Conservation (phyloP, 2,888 invertebrate species). For the Fissipunctia ypsillon region DNA sequence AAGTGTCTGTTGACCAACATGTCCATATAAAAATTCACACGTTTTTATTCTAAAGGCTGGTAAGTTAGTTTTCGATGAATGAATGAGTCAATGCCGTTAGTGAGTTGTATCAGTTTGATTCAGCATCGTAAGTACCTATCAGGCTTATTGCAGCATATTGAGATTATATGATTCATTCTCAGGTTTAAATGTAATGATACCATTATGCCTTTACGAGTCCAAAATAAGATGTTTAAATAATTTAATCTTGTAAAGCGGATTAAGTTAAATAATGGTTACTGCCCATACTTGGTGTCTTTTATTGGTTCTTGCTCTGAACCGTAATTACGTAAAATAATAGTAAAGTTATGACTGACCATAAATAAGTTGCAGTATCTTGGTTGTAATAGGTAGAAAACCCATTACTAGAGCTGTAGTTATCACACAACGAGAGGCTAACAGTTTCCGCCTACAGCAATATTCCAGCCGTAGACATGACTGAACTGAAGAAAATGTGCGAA, state of each 20-base stretch:
- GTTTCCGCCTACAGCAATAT: slow-evolving; percentile 3
- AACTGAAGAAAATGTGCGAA: slow-evolving; percentile 46
- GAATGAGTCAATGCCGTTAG: slow-evolving; percentile 69
- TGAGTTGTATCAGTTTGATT: slow-evolving; percentile 62
- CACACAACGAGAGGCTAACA: slow-evolving; percentile 13
- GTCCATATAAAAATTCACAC: slow-evolving; percentile 46
- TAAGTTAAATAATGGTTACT: slow-evolving; percentile 13
- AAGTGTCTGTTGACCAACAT: slow-evolving; percentile 29
- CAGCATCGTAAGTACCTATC: slow-evolving; percentile 46
- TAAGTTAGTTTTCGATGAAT: slow-evolving; percentile 67
- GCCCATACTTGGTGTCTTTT: slow-evolving; percentile 32
- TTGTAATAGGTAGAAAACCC: slow-evolving; percentile 21
- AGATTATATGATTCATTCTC: slow-evolving; percentile 68
- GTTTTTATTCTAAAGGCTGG: slow-evolving; percentile 30
- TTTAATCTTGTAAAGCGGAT: slow-evolving; percentile 19
- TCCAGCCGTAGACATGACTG: slow-evolving; percentile 7
- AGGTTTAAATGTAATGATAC: slow-evolving; percentile 48
- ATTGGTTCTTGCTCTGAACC: slow-evolving; percentile 23
- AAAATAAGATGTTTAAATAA: slow-evolving; percentile 36
- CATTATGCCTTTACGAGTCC: slow-evolving; percentile 39
- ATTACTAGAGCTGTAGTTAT: slow-evolving; percentile 23
- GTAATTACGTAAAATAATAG: slow-evolving; percentile 27
- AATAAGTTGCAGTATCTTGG: slow-evolving; percentile 40
- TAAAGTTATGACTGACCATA: slow-evolving; percentile 26
- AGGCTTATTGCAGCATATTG: slow-evolving; percentile 38